Evolutionary conservation across 2,797 vertebrate genomes (phyloP), one percentile per base, ranked within the genome.

Genomic region (Lacerta agilis): DNA sequence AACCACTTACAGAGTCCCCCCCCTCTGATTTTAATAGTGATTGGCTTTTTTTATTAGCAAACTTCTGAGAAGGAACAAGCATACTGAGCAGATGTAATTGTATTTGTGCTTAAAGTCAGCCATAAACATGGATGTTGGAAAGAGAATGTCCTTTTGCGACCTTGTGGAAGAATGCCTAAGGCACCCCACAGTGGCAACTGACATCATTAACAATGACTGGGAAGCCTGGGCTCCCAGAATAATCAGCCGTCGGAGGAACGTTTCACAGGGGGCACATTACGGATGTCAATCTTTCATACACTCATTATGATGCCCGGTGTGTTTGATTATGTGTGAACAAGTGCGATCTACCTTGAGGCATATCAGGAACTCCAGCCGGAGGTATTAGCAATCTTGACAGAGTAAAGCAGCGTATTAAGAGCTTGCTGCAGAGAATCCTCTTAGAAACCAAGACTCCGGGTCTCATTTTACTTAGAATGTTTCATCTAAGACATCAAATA

Each of bases 291-390:
- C 91, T 96, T 95, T 94, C 94, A 69, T 5, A 18, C 86, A 85
- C 92, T 94, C 96, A 93, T 97, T 96, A 82, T 79, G 94, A 94
- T 95, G 94, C 93, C 93, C 92, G 85, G 81, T 94, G 94, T 96
- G 97, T 97, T 96, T 95, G 91, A 92, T 93, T 96, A 92, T 96
- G 97, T 96, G 96, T 96, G 95, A 95, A 95, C 86, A 95, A 92
- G 93, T 83, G 93, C 92, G 86, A 94, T 86, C 91, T 91, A 95
- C 96, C 95, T 97, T 90, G 94, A 94, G 96, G 88, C 90, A 0
- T 91, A 93, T 96, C 95, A 90, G 90, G 64, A 91, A n/a, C 88
- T 95, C 94, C 94, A 92, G 92, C 85, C 90, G 85, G 89, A 94
- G 79, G 92, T 90, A 93, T 95, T 95, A 93, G 94, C 88, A 90